A percentile compares a stretch with the other conserved stretches of the same genome.
Conservation (phyloP, 2,113 vertebrate genomes). For the Sminthopsis crassicaudata region DNA sequence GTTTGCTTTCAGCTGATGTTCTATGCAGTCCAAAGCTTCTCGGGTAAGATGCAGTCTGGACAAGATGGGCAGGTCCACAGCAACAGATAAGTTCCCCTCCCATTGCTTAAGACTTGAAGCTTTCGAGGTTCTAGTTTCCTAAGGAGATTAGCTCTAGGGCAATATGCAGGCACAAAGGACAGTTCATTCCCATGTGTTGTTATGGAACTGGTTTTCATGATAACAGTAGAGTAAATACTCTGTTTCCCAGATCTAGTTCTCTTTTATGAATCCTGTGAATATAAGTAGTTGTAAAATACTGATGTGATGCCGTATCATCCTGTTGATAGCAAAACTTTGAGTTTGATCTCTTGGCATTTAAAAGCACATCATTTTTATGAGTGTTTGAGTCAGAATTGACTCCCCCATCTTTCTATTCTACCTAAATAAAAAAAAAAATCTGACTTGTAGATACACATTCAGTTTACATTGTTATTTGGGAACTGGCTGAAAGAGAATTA, state of each 20-base stretch:
- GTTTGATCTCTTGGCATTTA: not conserved
- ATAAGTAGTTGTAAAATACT: too few species aligned
- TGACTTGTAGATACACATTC: not conserved
- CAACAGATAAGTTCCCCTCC: not conserved
- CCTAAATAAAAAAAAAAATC: not conserved
- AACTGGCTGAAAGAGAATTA: not conserved
- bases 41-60: not conserved
- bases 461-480: not conserved
- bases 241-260: not conserved
- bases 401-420: not conserved
- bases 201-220: not conserved
- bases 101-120: not conserved
- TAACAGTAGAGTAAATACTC: not conserved
- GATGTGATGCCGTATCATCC: fast-evolving
- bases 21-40: not conserved
- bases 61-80: not conserved
- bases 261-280: not conserved
- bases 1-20: not conserved
- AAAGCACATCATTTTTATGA: not conserved
- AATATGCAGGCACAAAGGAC: not conserved
- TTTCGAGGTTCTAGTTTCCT: not conserved
- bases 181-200: not conserved
- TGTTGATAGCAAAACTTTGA: not conserved
- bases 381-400: not conserved
- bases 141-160: not conserved